These are phyloP conservation scores for Leucania comma DNA, from an alignment of 2,888 invertebrate species.

Conservation along the genomic window DNA sequence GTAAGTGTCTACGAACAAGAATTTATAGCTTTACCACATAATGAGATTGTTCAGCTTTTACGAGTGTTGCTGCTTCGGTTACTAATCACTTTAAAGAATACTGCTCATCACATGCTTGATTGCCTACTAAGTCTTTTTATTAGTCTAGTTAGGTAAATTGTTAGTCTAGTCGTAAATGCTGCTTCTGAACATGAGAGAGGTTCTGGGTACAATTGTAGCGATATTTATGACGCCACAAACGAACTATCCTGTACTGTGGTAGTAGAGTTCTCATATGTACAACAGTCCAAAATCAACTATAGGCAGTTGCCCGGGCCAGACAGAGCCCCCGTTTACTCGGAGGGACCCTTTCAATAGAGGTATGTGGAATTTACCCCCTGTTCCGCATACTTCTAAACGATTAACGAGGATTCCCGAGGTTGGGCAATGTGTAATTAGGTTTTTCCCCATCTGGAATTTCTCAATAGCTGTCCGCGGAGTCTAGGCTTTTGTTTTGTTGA, in stretches of 20 bases:
- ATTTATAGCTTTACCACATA: conserved; percentile 30
- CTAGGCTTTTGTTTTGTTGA: too few species aligned
- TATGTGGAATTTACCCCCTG: too few species aligned
- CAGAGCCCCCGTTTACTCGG: too few species aligned
- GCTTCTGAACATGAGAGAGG: not conserved
- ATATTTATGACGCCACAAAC: too few species aligned
- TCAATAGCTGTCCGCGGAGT: not conserved
- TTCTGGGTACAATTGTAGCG: not conserved
- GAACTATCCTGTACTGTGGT: too few species aligned
- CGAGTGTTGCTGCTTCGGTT: conserved; percentile 13
- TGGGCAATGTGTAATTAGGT: not conserved
- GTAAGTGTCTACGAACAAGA: conserved; percentile 9
- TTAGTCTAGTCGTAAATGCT: not conserved
- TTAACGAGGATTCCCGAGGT: not conserved
- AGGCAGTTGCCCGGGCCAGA: too few species aligned
- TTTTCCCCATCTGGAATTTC: not conserved
- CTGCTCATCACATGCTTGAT: conserved; percentile 24
- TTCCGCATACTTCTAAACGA: too few species aligned
- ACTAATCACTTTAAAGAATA: conserved; percentile 21
- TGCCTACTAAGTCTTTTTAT: not conserved
- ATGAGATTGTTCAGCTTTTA: conserved; percentile 29
- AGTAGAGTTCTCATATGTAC: too few species aligned
- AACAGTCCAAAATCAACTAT: too few species aligned
- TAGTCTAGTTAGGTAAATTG: not conserved
- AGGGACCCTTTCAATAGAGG: too few species aligned